These are phyloP conservation scores for Brotula barbata DNA, from an alignment of 2,797 vertebrate genomes.

Conservation along the genomic window DNA sequence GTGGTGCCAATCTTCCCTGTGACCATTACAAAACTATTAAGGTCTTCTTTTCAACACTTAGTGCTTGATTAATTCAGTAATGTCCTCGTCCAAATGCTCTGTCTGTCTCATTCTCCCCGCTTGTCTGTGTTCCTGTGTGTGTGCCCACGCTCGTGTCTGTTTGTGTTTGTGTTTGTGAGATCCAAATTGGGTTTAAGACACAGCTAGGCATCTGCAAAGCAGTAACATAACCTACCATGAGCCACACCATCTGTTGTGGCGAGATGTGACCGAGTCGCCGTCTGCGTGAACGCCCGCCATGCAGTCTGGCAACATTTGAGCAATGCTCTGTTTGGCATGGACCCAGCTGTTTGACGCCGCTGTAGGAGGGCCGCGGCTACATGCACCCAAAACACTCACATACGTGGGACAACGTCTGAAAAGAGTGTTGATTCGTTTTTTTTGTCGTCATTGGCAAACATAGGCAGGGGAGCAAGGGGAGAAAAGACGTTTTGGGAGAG, in stretches of 20 bases:
- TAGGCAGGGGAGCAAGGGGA: neutral
- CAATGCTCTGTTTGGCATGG: constrained; percentile 60
- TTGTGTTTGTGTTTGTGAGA: constrained; percentile 30
- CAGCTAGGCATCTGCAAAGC: constrained; percentile 52
- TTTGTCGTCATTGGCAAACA: neutral
- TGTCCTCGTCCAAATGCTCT: constrained; percentile 5
- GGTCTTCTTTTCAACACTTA: constrained; percentile 18
- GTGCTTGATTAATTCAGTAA: constrained; percentile 37
- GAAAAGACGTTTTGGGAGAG: constrained; percentile 10
- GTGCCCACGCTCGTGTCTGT: constrained; percentile 12
- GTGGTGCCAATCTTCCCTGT: constrained; percentile 23
- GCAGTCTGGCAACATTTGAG: constrained; percentile 64
- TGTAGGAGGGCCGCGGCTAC: constrained; percentile 24
- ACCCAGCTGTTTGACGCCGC: constrained; percentile 58
- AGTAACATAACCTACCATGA: constrained; percentile 72
- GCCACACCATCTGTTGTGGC: constrained; percentile 72
- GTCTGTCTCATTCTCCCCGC: neutral
- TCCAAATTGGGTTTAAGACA: constrained; percentile 66
- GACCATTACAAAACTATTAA: constrained; percentile 9
- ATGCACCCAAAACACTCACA: constrained; percentile 30
- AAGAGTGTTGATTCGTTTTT: constrained; percentile 30
- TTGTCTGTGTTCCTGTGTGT: constrained; percentile 21
- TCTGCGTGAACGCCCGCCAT: constrained; percentile 61
- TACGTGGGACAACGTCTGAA: constrained; percentile 29
- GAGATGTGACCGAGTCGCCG: constrained; percentile 67